Conservation (phyloP, 1,140 invertebrate species). For the Drosophila ercepeae region DNA sequence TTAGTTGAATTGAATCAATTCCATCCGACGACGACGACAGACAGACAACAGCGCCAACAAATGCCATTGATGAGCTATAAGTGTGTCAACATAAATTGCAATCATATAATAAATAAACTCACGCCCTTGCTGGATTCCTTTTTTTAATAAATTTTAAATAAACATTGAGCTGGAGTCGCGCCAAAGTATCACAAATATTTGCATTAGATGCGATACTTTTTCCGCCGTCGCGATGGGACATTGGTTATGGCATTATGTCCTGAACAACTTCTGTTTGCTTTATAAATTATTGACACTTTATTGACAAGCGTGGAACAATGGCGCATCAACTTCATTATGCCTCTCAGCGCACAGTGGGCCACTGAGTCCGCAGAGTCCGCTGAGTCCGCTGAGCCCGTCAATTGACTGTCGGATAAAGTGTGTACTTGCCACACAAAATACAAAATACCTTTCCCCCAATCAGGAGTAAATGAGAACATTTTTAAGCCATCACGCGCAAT, state of each 20-base stretch:
- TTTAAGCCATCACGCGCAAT: constrained; percentile 39
- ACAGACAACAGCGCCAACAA: constrained; percentile 3
- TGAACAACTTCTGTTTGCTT: constrained; percentile 73
- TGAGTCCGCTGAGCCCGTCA: constrained; percentile 28
- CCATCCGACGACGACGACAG: constrained; percentile 7
- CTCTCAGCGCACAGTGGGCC: constrained; percentile 61
- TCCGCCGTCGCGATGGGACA: constrained; percentile 29
- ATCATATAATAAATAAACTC: constrained; percentile 61
- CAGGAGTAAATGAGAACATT: constrained; percentile 18
- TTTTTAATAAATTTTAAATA: constrained; percentile 82
- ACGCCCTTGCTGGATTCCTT: constrained; percentile 39
- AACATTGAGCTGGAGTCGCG: constrained; percentile 50
- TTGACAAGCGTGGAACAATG: constrained; percentile 60
- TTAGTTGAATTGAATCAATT: constrained; percentile 42
- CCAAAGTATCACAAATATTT: constrained; percentile 67
- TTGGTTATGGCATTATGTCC: constrained; percentile 60
- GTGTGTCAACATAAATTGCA: constrained; percentile 77
- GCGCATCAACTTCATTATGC: constrained; percentile 44
- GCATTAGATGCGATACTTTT: constrained; percentile 60
- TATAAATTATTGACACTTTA: constrained; percentile 83
- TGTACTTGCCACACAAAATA: background rate
- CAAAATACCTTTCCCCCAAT: constrained; percentile 16
- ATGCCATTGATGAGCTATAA: constrained; percentile 75
- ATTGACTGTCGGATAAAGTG: constrained; percentile 34
- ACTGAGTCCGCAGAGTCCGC: constrained; percentile 15